Evolutionary conservation across 2,888 invertebrate species (phyloP), one percentile per base, ranked within the genome.

Genomic region (Erebia palarica): DNA sequence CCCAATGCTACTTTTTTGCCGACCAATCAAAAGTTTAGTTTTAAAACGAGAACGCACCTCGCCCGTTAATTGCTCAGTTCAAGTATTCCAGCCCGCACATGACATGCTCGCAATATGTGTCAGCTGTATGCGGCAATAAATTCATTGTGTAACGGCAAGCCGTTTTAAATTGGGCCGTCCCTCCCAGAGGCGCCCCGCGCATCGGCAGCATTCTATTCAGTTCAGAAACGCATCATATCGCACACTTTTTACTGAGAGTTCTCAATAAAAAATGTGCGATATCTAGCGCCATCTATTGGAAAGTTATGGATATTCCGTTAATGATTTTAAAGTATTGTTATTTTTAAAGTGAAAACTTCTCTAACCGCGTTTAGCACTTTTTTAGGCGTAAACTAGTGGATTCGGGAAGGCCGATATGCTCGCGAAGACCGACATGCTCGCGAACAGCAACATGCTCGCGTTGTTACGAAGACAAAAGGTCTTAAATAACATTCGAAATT

Each of bases 111-210:
- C 86, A 83, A 87, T 88, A 88, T 88, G 81, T 90, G 89, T 87
- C 90, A 87, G 84, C 81, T 81, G 86, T 82, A 88, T 87, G 86
- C 86, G 88, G 86, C 86, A 84, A 89, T 92, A 92, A 92, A 92
- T 91, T 91, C 88, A 91, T 91, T 90, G 90, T 90, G 88, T 91
- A 91, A 91, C 88, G 86, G 83, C 84, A 84, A 82, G 83, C 84
- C 83, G 86, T 82, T 86, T 85, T 84, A 86, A 92, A 90, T 90
- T 90, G 87, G 92, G 89, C 86, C 91, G 89, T 86, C 86, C 86
- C 92, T 90, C 90, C 91, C 91, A 81, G 84, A 79, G 86, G 90
- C 86, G 92, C 92, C 91, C 81, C 89, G 89, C 89, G 86, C 88
- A 86, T 84, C 86, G 86, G 86, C 85, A 86, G 81, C 81, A 85